A percentile compares a stretch with the other conserved stretches of the same genome.
phyloP scores from a whole-genome alignment of 2,113 vertebrate genomes.

The Pomatostomus ruficeps region DNA sequence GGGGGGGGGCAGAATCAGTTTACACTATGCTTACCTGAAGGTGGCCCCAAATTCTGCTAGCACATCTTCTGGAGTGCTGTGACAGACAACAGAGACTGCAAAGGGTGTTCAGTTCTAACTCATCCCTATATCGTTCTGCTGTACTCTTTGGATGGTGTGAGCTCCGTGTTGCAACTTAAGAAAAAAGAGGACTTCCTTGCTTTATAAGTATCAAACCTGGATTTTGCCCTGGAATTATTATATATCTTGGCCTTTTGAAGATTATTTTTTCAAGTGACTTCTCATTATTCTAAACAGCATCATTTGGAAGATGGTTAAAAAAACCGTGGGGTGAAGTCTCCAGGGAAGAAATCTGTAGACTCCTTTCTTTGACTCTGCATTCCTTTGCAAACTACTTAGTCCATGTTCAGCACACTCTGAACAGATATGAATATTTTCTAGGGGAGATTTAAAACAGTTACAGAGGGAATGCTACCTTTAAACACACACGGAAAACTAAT shows the following conservation, averaged over 20 bases:
- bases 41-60: neutral
- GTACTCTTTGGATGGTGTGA: neutral
- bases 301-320: neutral
- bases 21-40: neutral
- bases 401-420: neutral
- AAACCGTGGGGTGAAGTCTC: neutral
- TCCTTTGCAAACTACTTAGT: neutral
- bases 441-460: neutral
- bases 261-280: neutral
- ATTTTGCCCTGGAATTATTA: neutral
- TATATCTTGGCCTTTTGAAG: neutral
- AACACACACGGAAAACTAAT: neutral
- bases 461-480: neutral
- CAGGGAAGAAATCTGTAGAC: neutral
- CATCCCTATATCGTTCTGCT: neutral
- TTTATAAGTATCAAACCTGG: neutral
- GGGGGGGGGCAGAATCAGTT: neutral
- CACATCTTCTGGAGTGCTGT: neutral
- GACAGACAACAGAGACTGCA: neutral
- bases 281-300: neutral
- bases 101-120: neutral
- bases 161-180: fast-evolving
- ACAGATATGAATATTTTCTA: neutral
- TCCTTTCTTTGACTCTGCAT: neutral
- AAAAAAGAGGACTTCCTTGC: neutral